Conservation (phyloP, 2,888 invertebrate genomes). For the Noctua fimbriata region DNA sequence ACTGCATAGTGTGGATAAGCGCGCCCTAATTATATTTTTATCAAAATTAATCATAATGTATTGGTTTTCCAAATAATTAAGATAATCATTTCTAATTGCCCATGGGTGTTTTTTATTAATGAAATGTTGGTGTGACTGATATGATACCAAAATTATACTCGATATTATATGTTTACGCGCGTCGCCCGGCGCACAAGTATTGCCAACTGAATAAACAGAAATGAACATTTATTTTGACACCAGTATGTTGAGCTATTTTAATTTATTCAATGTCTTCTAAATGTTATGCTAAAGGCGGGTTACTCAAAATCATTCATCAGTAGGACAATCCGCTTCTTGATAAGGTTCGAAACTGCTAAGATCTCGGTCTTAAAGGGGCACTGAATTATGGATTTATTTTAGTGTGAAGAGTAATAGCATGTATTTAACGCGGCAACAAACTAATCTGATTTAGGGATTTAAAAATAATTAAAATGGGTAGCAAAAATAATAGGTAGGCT, state of each 20-base stretch:
- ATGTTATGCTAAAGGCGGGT: neutral
- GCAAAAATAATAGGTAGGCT: no score
- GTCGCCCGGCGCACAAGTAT: neutral
- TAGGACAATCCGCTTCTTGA: neutral
- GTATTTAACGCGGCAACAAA: no score
- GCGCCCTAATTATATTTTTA: slow-evolving; percentile 20
- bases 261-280: neutral
- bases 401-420: neutral
- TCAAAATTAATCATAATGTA: slow-evolving; percentile 25
- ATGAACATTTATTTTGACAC: neutral
- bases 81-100: slow-evolving; percentile 17
- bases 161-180: neutral
- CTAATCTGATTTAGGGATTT: no score
- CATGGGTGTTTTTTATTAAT: neutral
- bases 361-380: neutral
- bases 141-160: slow-evolving; percentile 13
- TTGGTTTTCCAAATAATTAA: slow-evolving; percentile 14
- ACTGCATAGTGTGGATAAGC: slow-evolving; percentile 30
- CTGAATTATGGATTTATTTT: neutral
- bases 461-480: no score
- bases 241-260: neutral
- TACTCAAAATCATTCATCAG: neutral
- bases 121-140: slow-evolving; percentile 1
- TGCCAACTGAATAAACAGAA: slow-evolving; percentile 11
- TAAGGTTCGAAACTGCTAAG: neutral